Conservation (phyloP, 2,888 invertebrate species). For the Caenorhabditis zanzibari region DNA sequence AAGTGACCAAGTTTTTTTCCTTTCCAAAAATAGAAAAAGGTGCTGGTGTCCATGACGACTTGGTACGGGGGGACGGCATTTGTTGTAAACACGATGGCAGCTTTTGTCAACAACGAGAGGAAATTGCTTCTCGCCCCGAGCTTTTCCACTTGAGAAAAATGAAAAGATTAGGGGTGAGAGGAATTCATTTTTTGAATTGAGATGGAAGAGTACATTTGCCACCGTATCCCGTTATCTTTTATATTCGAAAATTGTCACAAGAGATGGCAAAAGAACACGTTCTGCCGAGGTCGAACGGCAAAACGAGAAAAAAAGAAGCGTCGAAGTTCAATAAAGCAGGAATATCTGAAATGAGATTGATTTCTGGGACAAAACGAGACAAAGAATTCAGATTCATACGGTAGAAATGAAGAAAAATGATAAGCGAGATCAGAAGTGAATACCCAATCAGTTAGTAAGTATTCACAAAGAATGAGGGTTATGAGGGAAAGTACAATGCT, state of each 20-base stretch:
- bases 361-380: background rate
- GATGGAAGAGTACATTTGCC: background rate
- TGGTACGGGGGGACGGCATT: background rate
- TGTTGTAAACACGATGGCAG: background rate
- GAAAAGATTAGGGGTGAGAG: background rate
- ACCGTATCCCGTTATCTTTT: conserved; percentile 19
- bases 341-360: conserved; percentile 6
- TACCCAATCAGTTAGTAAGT: conserved; percentile 1
- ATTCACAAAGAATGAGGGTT: background rate
- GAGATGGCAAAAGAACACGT: conserved; percentile 30
- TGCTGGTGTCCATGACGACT: conserved; percentile 3
- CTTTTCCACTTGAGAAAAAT: conserved; percentile 3
- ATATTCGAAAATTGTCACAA: conserved; percentile 10
- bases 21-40: background rate
- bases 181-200: too few relatives aligned
- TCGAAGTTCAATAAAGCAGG: background rate
- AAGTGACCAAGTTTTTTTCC: background rate
- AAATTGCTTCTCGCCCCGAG: conserved; percentile 2
- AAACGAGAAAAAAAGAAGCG: conserved; percentile 9
- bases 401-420: background rate
- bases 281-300: conserved; percentile 29
- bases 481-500: background rate
- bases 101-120: background rate
- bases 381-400: background rate
- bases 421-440: background rate